Percentiles rank a stretch among this genome's conserved stretches.
These are phyloP conservation scores for Microplitis demolitor DNA, from an alignment of 1,140 invertebrate species.

Conservation along the genomic window DNA sequence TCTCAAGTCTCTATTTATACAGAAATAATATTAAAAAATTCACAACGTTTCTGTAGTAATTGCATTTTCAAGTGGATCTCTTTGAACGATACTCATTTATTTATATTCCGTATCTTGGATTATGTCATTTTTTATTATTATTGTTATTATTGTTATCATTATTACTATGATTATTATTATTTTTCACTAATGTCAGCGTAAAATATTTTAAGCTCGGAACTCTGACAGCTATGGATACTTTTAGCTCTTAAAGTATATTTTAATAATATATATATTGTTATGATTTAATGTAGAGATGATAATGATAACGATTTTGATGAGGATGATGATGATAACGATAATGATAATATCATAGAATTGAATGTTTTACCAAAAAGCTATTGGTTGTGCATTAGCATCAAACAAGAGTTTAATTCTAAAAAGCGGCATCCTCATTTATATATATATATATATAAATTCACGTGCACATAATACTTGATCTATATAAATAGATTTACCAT, in stretches of 20 bases:
- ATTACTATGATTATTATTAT: background rate
- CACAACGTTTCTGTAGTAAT: conserved; percentile 4
- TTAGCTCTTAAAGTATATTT: too few species aligned
- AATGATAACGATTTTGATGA: too few species aligned
- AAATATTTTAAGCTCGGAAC: too few species aligned
- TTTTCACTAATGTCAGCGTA: background rate
- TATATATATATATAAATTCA: background rate
- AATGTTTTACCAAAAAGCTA: too few species aligned
- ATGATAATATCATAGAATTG: too few species aligned
- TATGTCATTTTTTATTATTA: background rate
- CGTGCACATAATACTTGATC: background rate
- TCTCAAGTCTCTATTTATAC: background rate
- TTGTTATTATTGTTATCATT: background rate
- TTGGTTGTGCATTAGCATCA: too few species aligned
- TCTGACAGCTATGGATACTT: too few species aligned
- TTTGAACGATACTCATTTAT: conserved; percentile 15
- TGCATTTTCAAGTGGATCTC: conserved; percentile 18
- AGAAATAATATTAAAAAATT: conserved; percentile 11
- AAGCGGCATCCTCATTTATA: background rate
- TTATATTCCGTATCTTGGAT: background rate
- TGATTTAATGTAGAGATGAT: too few species aligned
- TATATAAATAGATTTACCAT: background rate
- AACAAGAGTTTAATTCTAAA: too few species aligned
- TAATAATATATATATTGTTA: too few species aligned
- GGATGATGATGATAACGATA: too few species aligned